Base-by-base conservation (phyloP, 2,888 invertebrate genomes). In the Leucania comma region DNA sequence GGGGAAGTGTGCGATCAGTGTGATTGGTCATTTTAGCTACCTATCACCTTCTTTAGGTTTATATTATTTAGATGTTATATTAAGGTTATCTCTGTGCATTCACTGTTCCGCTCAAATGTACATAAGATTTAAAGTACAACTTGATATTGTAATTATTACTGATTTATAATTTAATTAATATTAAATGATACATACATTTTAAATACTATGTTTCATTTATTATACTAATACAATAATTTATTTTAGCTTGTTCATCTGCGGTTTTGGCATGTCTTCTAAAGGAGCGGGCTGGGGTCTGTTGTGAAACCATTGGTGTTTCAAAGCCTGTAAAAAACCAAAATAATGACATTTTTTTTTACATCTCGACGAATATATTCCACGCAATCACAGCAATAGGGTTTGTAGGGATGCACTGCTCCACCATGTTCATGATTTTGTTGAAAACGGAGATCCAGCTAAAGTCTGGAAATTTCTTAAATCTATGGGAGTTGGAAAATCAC, bases 241-340 rank as follows among this genome's bases (percentile, higher is more conserved):
- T 84, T 92, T 91, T 12, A 85, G 68, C 88, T 92, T 91, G 67
- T 85, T 89, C 46, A 83, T 81, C 9, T 89, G 91, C 3, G 98
- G 97, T 89, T 97, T 97, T 3, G 98, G 97, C 96, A 98, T 96
- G 69, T 97, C 97, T 59, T 96, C 93, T 81, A 97, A 91, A 9
- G 96, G 87, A 38, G 97, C 97, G 6, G 98, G 97, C 35, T 96
- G 92, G 0, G 98, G 98, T 72, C 96, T 95, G 1, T 96, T 96
- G 87, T 96, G 96, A 91, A 98, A 98, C 96, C 98, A 98, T 22
- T 94, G 93, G 90, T 98, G 98, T 59, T 96, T 93, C 48, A 98
- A 90, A 9, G 98, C 98, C 98, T 98, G 93, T 53, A 96, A 96
- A 58, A 58, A 29, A 35, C 17, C 17, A 10, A 0, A 1, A n/a